Evolutionary conservation across 2,113 vertebrate genomes (phyloP).

Genomic region (Carlito syrichta): DNA sequence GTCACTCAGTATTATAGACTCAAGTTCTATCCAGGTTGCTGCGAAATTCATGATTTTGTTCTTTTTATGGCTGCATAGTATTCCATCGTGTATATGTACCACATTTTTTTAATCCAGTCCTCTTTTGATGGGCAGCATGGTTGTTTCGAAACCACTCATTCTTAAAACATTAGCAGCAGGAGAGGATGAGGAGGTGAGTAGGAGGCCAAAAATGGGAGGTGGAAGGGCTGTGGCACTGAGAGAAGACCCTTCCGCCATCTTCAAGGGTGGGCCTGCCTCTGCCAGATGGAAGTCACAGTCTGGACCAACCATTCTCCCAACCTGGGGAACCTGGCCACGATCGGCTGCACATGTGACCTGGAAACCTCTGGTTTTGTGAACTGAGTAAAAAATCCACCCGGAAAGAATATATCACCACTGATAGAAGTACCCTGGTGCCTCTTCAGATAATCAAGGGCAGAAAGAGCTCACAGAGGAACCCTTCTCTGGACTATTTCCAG

Average conservation of each 20-base stretch:
- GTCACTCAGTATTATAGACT: too few relatives aligned
- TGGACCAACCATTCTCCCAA: not conserved
- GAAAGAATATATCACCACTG: not conserved
- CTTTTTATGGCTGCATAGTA: too few relatives aligned
- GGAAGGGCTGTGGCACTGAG: fast-evolving
- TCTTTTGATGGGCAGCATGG: too few relatives aligned
- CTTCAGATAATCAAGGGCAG: not conserved
- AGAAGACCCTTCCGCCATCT: not conserved
- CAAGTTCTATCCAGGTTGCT: too few relatives aligned
- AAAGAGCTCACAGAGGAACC: not conserved
- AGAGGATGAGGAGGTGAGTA: not conserved
- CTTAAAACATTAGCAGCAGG: not conserved
- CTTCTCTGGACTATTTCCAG: not conserved
- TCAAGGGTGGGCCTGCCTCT: not conserved
- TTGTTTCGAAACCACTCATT: not conserved
- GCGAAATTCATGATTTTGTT: too few relatives aligned
- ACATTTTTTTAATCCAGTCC: too few relatives aligned
- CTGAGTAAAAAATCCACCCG: not conserved
- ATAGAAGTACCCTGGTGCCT: not conserved
- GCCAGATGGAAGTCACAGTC: too few relatives aligned
- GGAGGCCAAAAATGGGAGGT: too few relatives aligned
- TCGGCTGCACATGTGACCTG: fast-evolving
- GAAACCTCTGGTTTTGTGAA: not conserved
- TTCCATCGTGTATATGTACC: too few relatives aligned
- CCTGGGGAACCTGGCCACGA: not conserved